Conservation (phyloP, 2,113 vertebrate species). For the Stomatorhinus ivindoensis region DNA sequence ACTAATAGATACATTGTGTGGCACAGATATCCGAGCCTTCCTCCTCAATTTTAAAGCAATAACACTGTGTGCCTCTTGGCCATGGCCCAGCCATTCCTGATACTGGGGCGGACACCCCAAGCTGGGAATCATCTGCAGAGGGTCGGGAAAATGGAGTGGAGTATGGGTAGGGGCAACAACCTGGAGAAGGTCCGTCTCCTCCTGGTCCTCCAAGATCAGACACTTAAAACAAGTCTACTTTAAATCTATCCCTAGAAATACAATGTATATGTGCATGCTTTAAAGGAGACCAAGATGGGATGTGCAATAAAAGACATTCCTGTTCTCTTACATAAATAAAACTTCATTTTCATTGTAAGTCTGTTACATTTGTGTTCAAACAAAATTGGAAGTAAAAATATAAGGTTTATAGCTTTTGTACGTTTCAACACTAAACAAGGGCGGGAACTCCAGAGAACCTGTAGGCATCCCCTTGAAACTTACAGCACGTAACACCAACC, state of each 20-base stretch:
- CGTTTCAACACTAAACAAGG: background rate
- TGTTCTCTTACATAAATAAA: background rate
- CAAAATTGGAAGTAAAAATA: background rate
- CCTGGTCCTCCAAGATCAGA: slow-evolving; percentile 37
- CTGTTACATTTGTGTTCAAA: background rate
- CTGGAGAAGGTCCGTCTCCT: slow-evolving; percentile 59
- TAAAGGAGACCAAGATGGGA: background rate
- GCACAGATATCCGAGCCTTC: background rate
- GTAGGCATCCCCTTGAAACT: no score
- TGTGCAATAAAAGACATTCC: background rate
- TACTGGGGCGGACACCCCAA: slow-evolving; percentile 51
- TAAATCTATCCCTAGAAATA: background rate
- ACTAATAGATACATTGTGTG: background rate
- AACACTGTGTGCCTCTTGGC: slow-evolving; percentile 38
- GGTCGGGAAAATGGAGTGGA: slow-evolving; percentile 45
- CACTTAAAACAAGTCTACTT: background rate
- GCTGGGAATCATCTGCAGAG: slow-evolving; percentile 57
- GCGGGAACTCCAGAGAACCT: no score
- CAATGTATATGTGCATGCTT: background rate
- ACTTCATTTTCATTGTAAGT: background rate
- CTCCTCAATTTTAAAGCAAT: slow-evolving; percentile 38
- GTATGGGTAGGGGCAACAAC: slow-evolving; percentile 39
- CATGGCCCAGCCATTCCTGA: slow-evolving; percentile 44
- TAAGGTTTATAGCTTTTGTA: background rate
- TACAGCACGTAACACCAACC: no score